Evolutionary conservation across 1,140 invertebrate species (phyloP).

Genomic region (Drosophila quadrilineata): DNA sequence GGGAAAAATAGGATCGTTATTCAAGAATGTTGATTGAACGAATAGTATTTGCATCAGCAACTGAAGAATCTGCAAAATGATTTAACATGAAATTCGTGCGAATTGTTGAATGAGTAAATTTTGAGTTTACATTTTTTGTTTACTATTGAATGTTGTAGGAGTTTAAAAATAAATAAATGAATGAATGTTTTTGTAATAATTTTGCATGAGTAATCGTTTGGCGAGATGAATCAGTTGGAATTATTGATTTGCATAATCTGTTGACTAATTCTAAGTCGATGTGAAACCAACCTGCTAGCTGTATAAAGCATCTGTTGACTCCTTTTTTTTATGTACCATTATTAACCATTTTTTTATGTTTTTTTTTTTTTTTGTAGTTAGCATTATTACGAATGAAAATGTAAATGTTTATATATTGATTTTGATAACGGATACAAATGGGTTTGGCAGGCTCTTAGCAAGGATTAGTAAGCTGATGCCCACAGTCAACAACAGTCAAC

Average conservation of each 20-base stretch:
- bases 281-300: conserved; percentile 62
- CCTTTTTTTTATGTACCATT: conserved; percentile 27
- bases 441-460: not conserved
- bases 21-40: too few relatives aligned
- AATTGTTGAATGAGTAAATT: conserved; percentile 11
- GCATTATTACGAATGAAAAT: conserved; percentile 34
- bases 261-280: conserved; percentile 33
- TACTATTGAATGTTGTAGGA: not conserved
- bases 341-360: conserved; percentile 15
- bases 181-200: not conserved
- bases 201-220: conserved; percentile 9
- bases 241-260: not conserved
- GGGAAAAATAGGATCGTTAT: too few relatives aligned
- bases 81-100: conserved; percentile 1
- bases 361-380: conserved; percentile 9
- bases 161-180: not conserved
- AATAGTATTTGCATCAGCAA: not conserved
- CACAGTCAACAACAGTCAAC: conserved; percentile 8
- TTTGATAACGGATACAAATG: not conserved
- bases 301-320: conserved; percentile 65
- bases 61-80: conserved; percentile 2
- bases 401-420: too few relatives aligned
- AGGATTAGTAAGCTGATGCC: conserved; percentile 15
- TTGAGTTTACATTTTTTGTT: too few relatives aligned
- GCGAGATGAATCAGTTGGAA: conserved; percentile 11